These are phyloP conservation scores for Hanleya hanleyi DNA, from an alignment of 2,888 invertebrate species.

Conservation along the genomic window DNA sequence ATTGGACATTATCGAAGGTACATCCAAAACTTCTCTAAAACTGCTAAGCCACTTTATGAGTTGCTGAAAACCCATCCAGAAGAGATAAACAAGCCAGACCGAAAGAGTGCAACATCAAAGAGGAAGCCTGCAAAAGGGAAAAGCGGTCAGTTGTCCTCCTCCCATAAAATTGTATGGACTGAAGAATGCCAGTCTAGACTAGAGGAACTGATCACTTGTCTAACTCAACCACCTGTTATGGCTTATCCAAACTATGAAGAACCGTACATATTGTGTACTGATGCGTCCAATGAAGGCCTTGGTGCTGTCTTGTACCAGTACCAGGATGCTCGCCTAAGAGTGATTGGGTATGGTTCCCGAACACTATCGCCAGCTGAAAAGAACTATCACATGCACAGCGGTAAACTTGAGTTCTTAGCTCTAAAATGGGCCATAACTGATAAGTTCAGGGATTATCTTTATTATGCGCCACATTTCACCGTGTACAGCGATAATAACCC, in stretches of 20 bases:
- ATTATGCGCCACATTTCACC: not conserved
- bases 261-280: slow-evolving; percentile 29
- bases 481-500: slow-evolving; percentile 16
- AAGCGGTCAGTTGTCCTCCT: slow-evolving; percentile 10
- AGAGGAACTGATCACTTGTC: slow-evolving; percentile 12
- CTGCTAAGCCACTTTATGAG: slow-evolving; percentile 14
- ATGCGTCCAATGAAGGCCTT: slow-evolving; percentile 20
- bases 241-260: slow-evolving; percentile 21
- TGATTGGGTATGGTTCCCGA: slow-evolving; percentile 25
- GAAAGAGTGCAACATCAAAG: too few relatives aligned
- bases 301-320: slow-evolving; percentile 36
- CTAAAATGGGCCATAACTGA: slow-evolving; percentile 28
- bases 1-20: slow-evolving; percentile 1
- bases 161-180: not conserved
- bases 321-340: slow-evolving; percentile 15
- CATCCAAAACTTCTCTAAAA: not conserved
- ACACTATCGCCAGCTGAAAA: slow-evolving; percentile 11
- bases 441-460: slow-evolving; percentile 24
- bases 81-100: slow-evolving; percentile 7
- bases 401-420: slow-evolving; percentile 24
- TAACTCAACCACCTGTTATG: slow-evolving; percentile 23
- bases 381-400: slow-evolving; percentile 19
- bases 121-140: too few relatives aligned
- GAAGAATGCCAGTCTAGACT: slow-evolving; percentile 16
- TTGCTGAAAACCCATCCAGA: not conserved